Conservation (phyloP, 2,888 invertebrate genomes). For the Acanthosoma haemorrhoidale region DNA sequence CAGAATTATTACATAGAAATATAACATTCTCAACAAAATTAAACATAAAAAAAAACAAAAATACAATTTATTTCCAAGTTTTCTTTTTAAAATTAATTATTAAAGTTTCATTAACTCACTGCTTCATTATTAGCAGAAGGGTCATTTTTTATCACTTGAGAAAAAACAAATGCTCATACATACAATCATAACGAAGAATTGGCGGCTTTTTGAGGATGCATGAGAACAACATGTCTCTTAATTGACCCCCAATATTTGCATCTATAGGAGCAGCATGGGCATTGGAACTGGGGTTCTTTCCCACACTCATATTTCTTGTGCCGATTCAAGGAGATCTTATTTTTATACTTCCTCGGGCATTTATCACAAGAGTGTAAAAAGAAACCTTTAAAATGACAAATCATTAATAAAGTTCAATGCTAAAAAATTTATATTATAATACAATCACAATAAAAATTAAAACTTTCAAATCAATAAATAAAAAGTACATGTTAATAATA, state of each 20-base stretch:
- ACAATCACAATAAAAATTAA: neutral
- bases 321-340: slow-evolving; percentile 45
- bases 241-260: slow-evolving; percentile 33
- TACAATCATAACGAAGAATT: slow-evolving; percentile 10
- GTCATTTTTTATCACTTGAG: too few relatives aligned
- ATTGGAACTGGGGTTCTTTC: slow-evolving; percentile 39
- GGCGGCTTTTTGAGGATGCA: slow-evolving; percentile 19
- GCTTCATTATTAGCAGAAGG: too few relatives aligned
- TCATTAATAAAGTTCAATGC: neutral
- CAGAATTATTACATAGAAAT: too few relatives aligned
- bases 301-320: slow-evolving; percentile 46
- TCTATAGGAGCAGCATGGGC: slow-evolving; percentile 38
- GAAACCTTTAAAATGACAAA: slow-evolving; percentile 13
- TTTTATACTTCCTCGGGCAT: slow-evolving; percentile 45
- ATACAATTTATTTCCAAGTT: too few relatives aligned
- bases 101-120: too few relatives aligned
- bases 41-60: too few relatives aligned
- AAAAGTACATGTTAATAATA: too few relatives aligned
- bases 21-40: too few relatives aligned
- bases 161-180: neutral
- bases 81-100: too few relatives aligned
- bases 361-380: slow-evolving; percentile 19
- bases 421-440: neutral
- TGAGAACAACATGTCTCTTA: slow-evolving; percentile 30
- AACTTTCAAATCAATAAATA: too few relatives aligned